These are phyloP conservation scores for Mercenaria mercenaria DNA, from an alignment of 1,140 invertebrate species.

Conservation along the genomic window DNA sequence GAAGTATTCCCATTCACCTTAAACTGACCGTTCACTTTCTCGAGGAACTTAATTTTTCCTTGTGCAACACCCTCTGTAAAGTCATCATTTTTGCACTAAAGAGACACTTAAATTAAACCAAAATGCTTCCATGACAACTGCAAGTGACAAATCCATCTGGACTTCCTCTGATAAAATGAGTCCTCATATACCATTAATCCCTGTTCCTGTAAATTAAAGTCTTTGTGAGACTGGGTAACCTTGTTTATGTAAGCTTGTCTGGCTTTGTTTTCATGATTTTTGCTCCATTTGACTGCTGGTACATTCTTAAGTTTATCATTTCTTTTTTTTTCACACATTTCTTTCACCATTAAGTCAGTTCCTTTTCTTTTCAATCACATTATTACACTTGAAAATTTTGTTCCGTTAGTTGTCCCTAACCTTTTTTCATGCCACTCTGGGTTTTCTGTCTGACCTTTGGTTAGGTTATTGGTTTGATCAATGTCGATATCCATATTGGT, in stretches of 20 bases:
- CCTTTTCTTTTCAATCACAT: background rate
- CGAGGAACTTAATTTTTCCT: slow-evolving; percentile 18
- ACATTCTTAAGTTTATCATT: slow-evolving; percentile 24
- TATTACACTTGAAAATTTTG: background rate
- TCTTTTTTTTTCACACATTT: background rate
- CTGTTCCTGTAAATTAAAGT: background rate
- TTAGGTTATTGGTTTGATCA: background rate
- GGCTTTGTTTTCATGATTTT: background rate
- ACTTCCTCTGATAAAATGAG: slow-evolving; percentile 20
- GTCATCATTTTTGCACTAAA: slow-evolving; percentile 6
- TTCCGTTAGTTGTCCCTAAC: background rate
- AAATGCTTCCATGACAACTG: background rate
- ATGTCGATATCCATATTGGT: background rate
- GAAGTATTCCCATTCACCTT: background rate
- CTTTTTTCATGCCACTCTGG: background rate
- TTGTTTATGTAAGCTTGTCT: background rate
- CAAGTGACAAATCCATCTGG: slow-evolving; percentile 24
- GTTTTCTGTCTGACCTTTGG: slow-evolving; percentile 7
- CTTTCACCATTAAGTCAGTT: background rate
- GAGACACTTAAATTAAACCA: slow-evolving; percentile 18
- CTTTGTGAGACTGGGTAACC: background rate
- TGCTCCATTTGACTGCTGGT: slow-evolving; percentile 15
- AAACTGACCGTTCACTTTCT: slow-evolving; percentile 7
- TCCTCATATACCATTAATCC: slow-evolving; percentile 9
- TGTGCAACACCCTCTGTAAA: background rate